Conservation (phyloP, 2,888 invertebrate genomes). For the Lasioglossum oenotherae region DNA sequence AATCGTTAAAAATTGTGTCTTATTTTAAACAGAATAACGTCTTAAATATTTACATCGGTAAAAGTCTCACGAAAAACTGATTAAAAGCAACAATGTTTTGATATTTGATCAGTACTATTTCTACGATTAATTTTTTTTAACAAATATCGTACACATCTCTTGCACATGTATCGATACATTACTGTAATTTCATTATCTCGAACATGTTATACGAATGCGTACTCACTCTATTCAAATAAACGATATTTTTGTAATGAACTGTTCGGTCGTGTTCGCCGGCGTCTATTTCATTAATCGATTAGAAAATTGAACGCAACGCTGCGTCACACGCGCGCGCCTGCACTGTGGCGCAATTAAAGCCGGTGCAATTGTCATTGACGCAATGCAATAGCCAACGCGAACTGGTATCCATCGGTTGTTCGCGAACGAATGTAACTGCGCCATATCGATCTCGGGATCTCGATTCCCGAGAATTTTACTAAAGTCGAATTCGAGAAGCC, state of each 20-base stretch:
- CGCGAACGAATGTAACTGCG: neutral
- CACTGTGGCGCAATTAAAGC: conserved; percentile 14
- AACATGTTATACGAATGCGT: neutral
- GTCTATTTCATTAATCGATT: conserved; percentile 30
- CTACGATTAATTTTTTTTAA: too few species aligned
- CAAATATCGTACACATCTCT: too few species aligned
- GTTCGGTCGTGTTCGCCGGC: conserved; percentile 2
- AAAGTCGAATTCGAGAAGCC: neutral
- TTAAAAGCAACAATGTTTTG: too few species aligned
- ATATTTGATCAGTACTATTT: too few species aligned
- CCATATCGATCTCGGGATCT: neutral
- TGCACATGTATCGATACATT: too few species aligned
- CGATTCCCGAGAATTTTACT: neutral
- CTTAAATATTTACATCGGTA: neutral
- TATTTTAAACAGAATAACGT: neutral
- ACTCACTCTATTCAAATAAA: neutral
- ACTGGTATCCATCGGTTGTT: conserved; percentile 3
- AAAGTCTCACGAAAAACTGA: neutral
- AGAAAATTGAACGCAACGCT: conserved; percentile 30
- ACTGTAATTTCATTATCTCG: too few species aligned
- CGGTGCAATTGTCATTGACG: neutral
- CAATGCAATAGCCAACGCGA: neutral
- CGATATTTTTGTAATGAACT: neutral
- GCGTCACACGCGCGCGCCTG: neutral
- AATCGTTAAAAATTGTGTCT: too few species aligned